A percentile compares a stretch with the other conserved stretches of the same genome.
phyloP scores from a whole-genome alignment of 1,140 invertebrate genomes.

The Babylonia areolata region DNA sequence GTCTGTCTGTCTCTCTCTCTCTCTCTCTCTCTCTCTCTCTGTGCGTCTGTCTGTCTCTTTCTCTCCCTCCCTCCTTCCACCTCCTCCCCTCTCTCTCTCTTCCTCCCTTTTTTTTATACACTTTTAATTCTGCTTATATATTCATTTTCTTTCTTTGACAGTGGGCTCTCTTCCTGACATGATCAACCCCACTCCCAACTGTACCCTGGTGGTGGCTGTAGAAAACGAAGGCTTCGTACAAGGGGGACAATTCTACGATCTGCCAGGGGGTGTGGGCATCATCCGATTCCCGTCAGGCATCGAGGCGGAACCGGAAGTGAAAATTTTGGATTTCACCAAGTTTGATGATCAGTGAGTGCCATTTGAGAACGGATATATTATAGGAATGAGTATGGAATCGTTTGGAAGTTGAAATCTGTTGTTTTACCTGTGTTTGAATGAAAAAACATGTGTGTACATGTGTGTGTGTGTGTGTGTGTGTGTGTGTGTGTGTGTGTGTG shows the following conservation, averaged over 20 bases:
- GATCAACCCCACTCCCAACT: constrained; percentile 44
- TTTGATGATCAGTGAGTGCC: too few relatives aligned
- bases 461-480: not conserved
- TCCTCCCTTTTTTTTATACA: too few relatives aligned
- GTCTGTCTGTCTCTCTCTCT: too few relatives aligned
- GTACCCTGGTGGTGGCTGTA: constrained; percentile 46
- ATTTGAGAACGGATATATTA: too few relatives aligned
- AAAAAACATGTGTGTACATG: not conserved
- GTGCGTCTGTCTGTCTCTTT: too few relatives aligned
- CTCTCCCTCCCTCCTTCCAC: too few relatives aligned
- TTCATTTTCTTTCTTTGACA: not conserved
- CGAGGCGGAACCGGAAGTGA: constrained; percentile 14
- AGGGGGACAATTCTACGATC: constrained; percentile 41
- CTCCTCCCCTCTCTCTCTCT: too few relatives aligned
- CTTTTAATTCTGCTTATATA: too few relatives aligned
- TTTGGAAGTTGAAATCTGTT: too few relatives aligned
- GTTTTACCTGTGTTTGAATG: too few relatives aligned
- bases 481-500: not conserved
- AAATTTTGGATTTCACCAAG: constrained; percentile 44
- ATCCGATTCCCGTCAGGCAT: constrained; percentile 38
- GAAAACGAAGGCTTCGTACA: constrained; percentile 46
- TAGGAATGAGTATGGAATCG: too few relatives aligned
- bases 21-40: too few relatives aligned
- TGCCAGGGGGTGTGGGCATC: constrained; percentile 41
- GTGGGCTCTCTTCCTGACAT: constrained; percentile 49